A percentile compares a stretch with the other conserved stretches of the same genome.
These are phyloP conservation scores for Morone chrysops DNA, from an alignment of 2,113 vertebrate genomes.

Conservation along the genomic window DNA sequence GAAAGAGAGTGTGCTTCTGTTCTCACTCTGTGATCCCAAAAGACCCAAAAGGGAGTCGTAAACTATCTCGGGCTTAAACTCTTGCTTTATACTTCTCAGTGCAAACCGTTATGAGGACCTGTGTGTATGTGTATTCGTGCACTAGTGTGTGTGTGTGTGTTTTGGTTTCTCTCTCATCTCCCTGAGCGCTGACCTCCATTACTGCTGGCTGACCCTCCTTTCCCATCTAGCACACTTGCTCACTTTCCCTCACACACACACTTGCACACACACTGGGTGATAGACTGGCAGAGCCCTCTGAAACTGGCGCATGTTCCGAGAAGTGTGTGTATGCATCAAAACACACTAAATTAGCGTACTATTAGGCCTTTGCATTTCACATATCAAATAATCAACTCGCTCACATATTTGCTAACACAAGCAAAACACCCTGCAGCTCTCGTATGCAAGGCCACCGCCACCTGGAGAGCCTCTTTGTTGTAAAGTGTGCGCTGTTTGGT, in stretches of 20 bases:
- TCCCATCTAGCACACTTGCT: constrained; percentile 50
- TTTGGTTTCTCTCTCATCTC: constrained; percentile 70
- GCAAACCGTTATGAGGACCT: constrained; percentile 33
- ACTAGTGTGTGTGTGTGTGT: constrained; percentile 31
- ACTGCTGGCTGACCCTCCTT: constrained; percentile 72
- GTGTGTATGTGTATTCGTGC: constrained; percentile 23
- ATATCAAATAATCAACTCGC: constrained; percentile 33
- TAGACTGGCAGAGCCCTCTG: constrained; percentile 22
- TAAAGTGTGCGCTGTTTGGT: constrained; percentile 30
- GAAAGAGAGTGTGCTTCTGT: constrained; percentile 39
- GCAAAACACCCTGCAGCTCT: constrained; percentile 27
- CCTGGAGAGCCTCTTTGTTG: constrained; percentile 37
- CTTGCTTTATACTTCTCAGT: constrained; percentile 41
- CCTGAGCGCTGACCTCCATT: constrained; percentile 79
- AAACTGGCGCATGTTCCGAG: background rate
- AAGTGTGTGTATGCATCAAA: constrained; percentile 6
- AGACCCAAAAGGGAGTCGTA: constrained; percentile 51
- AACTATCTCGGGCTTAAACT: constrained; percentile 68
- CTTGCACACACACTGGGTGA: constrained; percentile 19
- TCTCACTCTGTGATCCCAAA: constrained; percentile 45
- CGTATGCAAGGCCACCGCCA: background rate
- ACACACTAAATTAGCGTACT: constrained; percentile 33
- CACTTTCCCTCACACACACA: constrained; percentile 24
- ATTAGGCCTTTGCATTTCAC: constrained; percentile 41
- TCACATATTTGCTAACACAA: constrained; percentile 55